A percentile compares a stretch with the other conserved stretches of the same genome.
Evolutionary conservation across 2,888 invertebrate genomes (phyloP).

Genomic region (Choristoneura rosaceana): DNA sequence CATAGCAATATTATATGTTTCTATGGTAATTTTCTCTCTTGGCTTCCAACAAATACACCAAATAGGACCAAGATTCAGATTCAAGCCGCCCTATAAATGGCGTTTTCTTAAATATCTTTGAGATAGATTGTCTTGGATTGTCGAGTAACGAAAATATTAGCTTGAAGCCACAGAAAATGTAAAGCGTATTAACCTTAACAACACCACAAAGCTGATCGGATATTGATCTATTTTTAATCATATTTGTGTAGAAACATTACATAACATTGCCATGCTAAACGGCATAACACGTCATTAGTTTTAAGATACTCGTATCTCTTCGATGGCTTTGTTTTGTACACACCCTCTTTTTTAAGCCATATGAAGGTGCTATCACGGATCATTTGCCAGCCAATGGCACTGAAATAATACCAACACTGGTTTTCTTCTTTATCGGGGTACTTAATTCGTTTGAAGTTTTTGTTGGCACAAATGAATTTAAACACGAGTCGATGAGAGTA

Average conservation of each 20-base stretch:
- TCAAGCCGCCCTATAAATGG: no score
- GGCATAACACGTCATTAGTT: conserved; percentile 65
- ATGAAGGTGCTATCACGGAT: conserved; percentile 72
- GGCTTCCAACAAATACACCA: no score
- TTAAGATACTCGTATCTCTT: conserved; percentile 61
- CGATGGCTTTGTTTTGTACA: conserved; percentile 60
- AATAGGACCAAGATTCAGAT: no score
- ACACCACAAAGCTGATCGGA: not conserved
- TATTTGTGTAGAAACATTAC: not conserved
- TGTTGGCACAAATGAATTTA: not conserved
- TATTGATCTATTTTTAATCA: conserved; percentile 4
- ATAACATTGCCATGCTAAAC: conserved; percentile 35
- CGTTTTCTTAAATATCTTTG: no score
- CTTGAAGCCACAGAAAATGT: no score
- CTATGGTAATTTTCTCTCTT: no score
- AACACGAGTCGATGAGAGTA: not conserved
- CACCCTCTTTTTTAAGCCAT: conserved; percentile 65
- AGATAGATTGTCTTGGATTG: no score
- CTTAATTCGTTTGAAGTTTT: conserved; percentile 46
- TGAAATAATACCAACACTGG: conserved; percentile 69
- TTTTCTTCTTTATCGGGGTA: conserved; percentile 64
- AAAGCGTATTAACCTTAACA: not conserved
- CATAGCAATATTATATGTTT: no score
- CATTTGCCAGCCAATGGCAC: conserved; percentile 77
- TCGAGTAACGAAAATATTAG: no score